Evolutionary conservation across 1,140 invertebrate species (phyloP).

Genomic region (Drosophila tani): DNA sequence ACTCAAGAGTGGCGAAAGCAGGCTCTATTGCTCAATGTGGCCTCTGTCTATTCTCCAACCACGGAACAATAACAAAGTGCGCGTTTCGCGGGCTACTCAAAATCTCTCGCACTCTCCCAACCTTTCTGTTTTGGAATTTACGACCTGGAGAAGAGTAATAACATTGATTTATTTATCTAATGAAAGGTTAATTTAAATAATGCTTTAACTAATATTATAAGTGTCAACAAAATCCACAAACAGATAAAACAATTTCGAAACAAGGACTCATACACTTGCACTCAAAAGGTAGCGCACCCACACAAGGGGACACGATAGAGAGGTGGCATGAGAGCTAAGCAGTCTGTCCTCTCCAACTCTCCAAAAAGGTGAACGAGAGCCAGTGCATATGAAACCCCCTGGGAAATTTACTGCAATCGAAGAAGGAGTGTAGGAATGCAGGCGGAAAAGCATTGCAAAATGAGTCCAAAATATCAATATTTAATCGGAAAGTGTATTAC

Average conservation of each 20-base stretch:
- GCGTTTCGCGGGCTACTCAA: neutral
- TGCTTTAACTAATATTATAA: too few species aligned
- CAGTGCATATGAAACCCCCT: conserved; percentile 36
- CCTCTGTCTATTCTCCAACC: neutral
- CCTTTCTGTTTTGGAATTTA: conserved; percentile 5
- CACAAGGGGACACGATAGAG: conserved; percentile 40
- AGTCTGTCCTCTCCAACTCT: conserved; percentile 26
- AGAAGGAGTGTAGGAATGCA: neutral
- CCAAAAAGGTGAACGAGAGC: conserved; percentile 52
- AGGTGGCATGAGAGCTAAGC: conserved; percentile 1
- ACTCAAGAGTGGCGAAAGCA: too few species aligned
- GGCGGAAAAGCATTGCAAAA: too few species aligned
- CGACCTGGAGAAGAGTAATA: neutral
- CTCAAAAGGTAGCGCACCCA: conserved; percentile 28
- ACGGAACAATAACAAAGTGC: conserved; percentile 15
- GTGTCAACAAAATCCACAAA: too few species aligned
- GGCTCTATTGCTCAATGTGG: too few species aligned
- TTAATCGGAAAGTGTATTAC: neutral
- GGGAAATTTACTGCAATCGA: conserved; percentile 35
- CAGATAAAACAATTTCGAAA: neutral
- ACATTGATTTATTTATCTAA: neutral
- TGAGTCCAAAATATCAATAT: neutral
- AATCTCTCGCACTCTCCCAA: neutral
- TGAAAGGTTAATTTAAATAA: too few species aligned
- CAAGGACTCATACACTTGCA: conserved; percentile 13